Evolutionary conservation across 2,888 invertebrate species (phyloP), one percentile per base, ranked within the genome.

Genomic region (Cinara cedri): DNA sequence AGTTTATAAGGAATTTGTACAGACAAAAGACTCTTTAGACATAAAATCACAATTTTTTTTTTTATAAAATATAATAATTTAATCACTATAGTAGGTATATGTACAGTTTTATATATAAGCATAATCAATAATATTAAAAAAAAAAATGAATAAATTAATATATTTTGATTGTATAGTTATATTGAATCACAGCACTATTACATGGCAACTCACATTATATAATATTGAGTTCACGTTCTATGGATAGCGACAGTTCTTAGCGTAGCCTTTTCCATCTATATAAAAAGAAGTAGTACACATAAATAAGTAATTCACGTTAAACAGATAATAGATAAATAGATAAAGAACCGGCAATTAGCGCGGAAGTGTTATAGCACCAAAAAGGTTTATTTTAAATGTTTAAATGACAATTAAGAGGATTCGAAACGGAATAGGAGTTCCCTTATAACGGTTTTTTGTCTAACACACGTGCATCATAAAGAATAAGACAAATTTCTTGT

Each of bases 221-320:
- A 6, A 34, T 19, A 49, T 11, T 55, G 72, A 81, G 72, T 68
- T 65, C 60, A 74, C 74, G 63, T 74, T n/a, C 51, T 42, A 74
- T 42, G 42, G 63, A 74, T 3, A 72, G 4, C 34, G 8, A 57
- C 42, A 26, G 13, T 66, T 60, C 16, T 60, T 42, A 81, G 19
- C 65, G 60, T 42, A 81, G 51, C 54, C 57, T 75, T 78, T 81
- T 76, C 81, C 81, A 81, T 51, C 81, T 81, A 46, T 19, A 49
- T 54, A 42, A 11, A 74, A 4, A 44, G 57, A 16, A 19, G 8
- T n/a, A n/a, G n/a, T n/a, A n/a, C n/a, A n/a, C n/a, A n/a, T n/a
- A n/a, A n/a, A n/a, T n/a, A n/a, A n/a, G n/a, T n/a, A n/a, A n/a
- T n/a, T n/a, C n/a, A n/a, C n/a, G n/a, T n/a, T n/a, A n/a, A n/a